Evolutionary conservation across 2,888 invertebrate genomes (phyloP).

Genomic region (Cheilosia scutellata): DNA sequence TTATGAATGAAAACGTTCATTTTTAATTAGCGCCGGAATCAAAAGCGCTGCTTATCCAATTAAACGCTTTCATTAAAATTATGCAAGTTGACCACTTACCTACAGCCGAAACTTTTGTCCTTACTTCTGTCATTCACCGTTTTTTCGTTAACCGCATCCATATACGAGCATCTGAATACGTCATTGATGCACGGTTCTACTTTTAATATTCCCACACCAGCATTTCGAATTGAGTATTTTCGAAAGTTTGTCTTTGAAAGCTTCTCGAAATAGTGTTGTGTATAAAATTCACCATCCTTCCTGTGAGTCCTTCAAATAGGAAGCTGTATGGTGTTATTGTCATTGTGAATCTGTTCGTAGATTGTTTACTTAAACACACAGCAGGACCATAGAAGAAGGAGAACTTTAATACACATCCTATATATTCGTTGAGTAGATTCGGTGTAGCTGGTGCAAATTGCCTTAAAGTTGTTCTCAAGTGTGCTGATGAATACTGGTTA

Average conservation of each 20-base stretch:
- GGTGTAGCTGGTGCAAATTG: constrained; percentile 1
- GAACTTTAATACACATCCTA: not conserved
- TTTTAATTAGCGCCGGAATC: not conserved
- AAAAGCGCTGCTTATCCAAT: not conserved
- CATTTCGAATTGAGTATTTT: constrained; percentile 43
- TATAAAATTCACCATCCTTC: constrained; percentile 56
- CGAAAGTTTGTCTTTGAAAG: constrained; percentile 56
- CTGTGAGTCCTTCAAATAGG: constrained; percentile 33
- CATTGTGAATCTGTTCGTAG: constrained; percentile 23
- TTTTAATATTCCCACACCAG: constrained; percentile 21
- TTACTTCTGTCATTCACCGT: not conserved
- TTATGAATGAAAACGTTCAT: not conserved
- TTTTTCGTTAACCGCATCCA: not conserved
- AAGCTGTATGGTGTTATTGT: constrained; percentile 32
- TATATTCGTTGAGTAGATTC: not conserved
- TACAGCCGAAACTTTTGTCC: not conserved
- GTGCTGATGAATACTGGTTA: constrained; percentile 25
- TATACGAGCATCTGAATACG: constrained; percentile 35
- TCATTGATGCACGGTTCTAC: constrained; percentile 16
- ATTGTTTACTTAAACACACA: constrained; percentile 66
- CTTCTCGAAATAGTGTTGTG: constrained; percentile 50
- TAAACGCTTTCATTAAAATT: constrained; percentile 8
- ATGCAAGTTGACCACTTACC: constrained; percentile 9
- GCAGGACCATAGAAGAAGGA: constrained; percentile 1
- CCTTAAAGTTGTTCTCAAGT: constrained; percentile 25